These are phyloP conservation scores for Hyles euphorbiae DNA, from an alignment of 1,140 invertebrate species.

Conservation along the genomic window DNA sequence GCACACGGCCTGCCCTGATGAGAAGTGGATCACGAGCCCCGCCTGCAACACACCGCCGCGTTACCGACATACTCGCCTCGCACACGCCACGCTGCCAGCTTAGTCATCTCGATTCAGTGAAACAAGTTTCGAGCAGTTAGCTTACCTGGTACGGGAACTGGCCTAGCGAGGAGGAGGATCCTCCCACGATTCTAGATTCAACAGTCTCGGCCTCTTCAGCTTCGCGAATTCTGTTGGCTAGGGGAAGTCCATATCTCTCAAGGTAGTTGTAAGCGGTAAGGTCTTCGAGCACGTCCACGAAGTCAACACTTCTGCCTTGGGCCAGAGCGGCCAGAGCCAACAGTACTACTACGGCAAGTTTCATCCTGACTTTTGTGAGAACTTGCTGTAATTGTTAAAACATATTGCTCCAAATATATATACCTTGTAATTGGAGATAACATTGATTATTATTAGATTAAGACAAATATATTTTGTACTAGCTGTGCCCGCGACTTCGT, in stretches of 20 bases:
- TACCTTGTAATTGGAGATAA: too few species aligned
- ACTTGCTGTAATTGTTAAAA: too few species aligned
- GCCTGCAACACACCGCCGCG: slow-evolving; percentile 8
- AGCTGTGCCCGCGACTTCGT: too few species aligned
- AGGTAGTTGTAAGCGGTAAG: slow-evolving; percentile 11
- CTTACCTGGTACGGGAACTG: slow-evolving; percentile 15
- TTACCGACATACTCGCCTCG: too few species aligned
- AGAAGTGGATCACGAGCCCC: slow-evolving; percentile 9
- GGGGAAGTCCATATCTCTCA: slow-evolving; percentile 7
- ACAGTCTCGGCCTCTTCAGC: slow-evolving; percentile 9
- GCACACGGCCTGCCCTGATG: background rate
- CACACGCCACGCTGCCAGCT: too few species aligned
- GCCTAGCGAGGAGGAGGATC: background rate
- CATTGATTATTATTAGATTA: too few species aligned
- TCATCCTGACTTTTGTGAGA: too few species aligned
- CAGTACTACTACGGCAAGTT: slow-evolving; percentile 3
- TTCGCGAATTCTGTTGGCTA: slow-evolving; percentile 13
- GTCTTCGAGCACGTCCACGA: slow-evolving; percentile 11
- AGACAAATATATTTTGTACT: too few species aligned
- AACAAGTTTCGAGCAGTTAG: too few species aligned
- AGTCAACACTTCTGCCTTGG: slow-evolving; percentile 3
- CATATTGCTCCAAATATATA: too few species aligned
- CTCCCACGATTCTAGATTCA: slow-evolving; percentile 6
- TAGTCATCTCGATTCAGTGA: too few species aligned
- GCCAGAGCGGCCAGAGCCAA: slow-evolving; percentile 11